Base-by-base conservation (phyloP, 92 coral and sea anemone species). In the Montipora capitata region DNA sequence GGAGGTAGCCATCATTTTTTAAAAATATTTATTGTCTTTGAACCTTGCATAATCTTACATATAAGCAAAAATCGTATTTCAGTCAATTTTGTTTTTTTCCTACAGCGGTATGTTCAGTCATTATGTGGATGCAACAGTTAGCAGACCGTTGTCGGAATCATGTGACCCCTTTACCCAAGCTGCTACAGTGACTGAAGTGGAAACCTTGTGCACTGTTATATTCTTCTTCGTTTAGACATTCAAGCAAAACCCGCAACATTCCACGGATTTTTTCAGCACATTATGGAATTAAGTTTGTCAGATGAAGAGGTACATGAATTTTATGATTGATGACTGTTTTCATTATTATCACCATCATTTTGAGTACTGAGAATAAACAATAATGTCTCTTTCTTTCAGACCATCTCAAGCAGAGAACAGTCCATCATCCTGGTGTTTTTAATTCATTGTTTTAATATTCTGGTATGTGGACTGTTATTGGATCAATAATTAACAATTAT, bases 371-470 rank as follows among this genome's bases (percentile, higher is more conserved):
- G 35, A 27, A 27, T 27, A 27, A 27, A 27, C 35, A 27, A 27
- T 27, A 27, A 27, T 27, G 35, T 27, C 35, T 74, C 77, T 68
- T 4, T n/a, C 69, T 64, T 40, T 76, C 71, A 97, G 99, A 81
- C 87, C 45, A 42, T 97, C 52, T 92, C 98, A 43, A 74, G 94
- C 82, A 94, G 79, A 67, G 99, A 97, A 90, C 96, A 97, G 68
- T 93, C 98, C 8, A 73, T 90, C 11, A 66, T 97, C 54, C 65
- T 97, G 79, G 81, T 81, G 12, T 97, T 97, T 85, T 85, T 97
- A 43, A 94, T 97, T 35, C 99, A 97, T 86, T 96, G 98, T 85
- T 97, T 97, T 44, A 97, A 96, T 85, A 97, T 98, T 75, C 86
- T 97, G 98, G 99, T 97, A 70, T 86, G 98, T 89, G 20, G 3